Base-by-base conservation (phyloP, 2,113 vertebrate genomes). In the Morone chrysops region DNA sequence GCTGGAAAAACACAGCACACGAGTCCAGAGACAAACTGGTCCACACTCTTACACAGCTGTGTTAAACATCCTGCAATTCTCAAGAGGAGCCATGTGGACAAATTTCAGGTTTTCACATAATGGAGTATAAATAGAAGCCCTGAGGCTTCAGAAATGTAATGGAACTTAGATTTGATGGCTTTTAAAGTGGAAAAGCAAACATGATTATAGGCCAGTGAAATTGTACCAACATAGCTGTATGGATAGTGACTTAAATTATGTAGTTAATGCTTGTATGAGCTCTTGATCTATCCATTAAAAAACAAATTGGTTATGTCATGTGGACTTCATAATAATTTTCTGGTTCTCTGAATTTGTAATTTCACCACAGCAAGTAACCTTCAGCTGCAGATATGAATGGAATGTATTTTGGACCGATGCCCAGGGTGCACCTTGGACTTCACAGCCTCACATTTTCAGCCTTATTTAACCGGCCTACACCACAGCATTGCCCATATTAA, bases 1-100 rank as follows among this genome's bases (percentile, higher is more conserved):
- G 92, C 92, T 94, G 92, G 82, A 89, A 82, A 90, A 94, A 93
- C 92, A 90, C 80, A 81, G 78, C 54, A 9, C 20, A 56, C 12
- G 50, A 81, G 83, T 78, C 65, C 69, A 61, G 80, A 51, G 70
- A 84, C 70, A 74, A 80, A 78, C 62, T 60, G 43, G 70, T 72
- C 70, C 47, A 62, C 80, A 70, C 75, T 82, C 50, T 74, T 60
- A 61, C 77, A 80, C 90, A 92, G 86, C 92, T 92, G 87, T 57
- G 81, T 57, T 68, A 82, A 79, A 86, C 76, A 89, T 77, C 73
- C 83, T 87, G 74, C 73, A 85, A 78, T 87, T 69, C 78, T 84
- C 68, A 59, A 65, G 77, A 61, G 70, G 48, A 82, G 51, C 60
- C 50, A 41, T 72, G 70, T 50, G 70, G 38, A 80, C 69, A 80